Percentiles rank a stretch among this genome's conserved stretches.
Conservation (phyloP, 2,113 vertebrate species). For the Zapornia atra region DNA sequence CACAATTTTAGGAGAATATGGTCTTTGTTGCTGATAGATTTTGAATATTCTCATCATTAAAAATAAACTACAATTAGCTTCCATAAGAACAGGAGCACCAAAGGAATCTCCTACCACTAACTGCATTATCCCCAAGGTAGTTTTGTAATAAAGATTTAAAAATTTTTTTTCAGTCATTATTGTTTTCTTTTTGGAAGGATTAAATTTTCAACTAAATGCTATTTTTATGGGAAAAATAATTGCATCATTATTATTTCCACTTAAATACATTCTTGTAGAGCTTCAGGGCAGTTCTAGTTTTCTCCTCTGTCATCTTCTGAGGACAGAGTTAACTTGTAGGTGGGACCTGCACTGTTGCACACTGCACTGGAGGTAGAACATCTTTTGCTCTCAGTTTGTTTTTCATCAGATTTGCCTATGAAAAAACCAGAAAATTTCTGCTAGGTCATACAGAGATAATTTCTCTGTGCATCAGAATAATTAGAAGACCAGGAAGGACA, state of each 20-base stretch:
- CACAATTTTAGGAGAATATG: not conserved
- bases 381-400: not conserved
- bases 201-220: not conserved
- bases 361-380: not conserved
- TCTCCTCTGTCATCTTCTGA: not conserved
- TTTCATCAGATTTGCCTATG: not conserved
- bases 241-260: conserved; percentile 20
- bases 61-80: not conserved
- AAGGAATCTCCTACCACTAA: not conserved
- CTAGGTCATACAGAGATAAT: not conserved
- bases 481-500: not conserved
- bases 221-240: not conserved
- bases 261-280: not conserved
- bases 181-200: not conserved
- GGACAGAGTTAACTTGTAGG: not conserved
- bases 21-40: not conserved
- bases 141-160: not conserved
- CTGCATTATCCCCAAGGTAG: not conserved
- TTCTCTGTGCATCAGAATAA: not conserved
- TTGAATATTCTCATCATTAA: not conserved
- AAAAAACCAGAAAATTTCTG: not conserved
- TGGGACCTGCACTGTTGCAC: not conserved
- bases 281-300: not conserved
- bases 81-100: not conserved
- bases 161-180: not conserved